These are phyloP conservation scores for Neodiprion fabricii DNA, from an alignment of 1,140 invertebrate genomes.

Conservation along the genomic window DNA sequence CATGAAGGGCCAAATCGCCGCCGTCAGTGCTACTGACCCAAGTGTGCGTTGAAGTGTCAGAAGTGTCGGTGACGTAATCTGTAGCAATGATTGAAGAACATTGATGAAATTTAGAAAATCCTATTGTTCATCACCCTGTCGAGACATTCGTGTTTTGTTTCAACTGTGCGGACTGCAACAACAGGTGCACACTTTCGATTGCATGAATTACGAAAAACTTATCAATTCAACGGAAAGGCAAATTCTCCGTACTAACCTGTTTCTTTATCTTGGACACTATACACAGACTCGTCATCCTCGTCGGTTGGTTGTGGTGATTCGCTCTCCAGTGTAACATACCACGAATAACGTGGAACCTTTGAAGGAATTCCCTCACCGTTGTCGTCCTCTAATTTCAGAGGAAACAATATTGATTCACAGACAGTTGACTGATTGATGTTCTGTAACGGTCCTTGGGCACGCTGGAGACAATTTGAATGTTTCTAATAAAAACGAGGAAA, in stretches of 20 bases:
- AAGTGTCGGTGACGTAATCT: constrained; percentile 41
- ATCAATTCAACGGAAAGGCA: neutral
- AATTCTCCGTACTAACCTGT: constrained; percentile 33
- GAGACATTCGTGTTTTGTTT: too few species aligned
- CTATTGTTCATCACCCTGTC: too few species aligned
- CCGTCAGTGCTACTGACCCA: constrained; percentile 28
- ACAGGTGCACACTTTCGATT: neutral
- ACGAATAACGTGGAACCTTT: constrained; percentile 19
- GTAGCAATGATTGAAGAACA: constrained; percentile 6
- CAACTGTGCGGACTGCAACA: too few species aligned
- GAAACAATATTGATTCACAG: neutral
- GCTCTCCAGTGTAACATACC: constrained; percentile 41
- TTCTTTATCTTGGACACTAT: constrained; percentile 42
- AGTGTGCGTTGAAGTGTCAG: constrained; percentile 36
- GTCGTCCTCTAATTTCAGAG: neutral
- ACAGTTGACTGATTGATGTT: neutral
- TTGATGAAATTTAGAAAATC: neutral
- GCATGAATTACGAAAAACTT: neutral
- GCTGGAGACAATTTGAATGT: neutral
- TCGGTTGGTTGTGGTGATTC: constrained; percentile 40
- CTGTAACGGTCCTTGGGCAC: neutral
- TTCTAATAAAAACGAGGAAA: neutral
- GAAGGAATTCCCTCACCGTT: neutral
- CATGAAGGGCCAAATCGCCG: constrained; percentile 24
- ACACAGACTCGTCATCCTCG: constrained; percentile 44